These are phyloP conservation scores for Sakesphorus luctuosus DNA, from an alignment of 2,113 vertebrate species.

Conservation along the genomic window DNA sequence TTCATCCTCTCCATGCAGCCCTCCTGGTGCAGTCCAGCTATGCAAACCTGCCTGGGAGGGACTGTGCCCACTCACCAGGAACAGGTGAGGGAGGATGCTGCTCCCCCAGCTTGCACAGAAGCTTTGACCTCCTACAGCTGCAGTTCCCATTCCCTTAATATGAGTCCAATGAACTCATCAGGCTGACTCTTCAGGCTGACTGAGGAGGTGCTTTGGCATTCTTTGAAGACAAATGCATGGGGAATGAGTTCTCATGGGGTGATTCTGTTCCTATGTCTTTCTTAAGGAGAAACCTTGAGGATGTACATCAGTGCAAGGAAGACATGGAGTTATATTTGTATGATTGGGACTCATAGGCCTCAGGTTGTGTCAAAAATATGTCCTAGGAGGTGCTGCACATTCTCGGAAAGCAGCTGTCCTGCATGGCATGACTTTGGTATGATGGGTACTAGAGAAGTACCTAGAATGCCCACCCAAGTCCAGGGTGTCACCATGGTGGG, in stretches of 20 bases:
- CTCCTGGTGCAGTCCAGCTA: neutral
- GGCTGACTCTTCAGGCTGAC: neutral
- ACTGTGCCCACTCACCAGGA: neutral
- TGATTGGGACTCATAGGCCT: neutral
- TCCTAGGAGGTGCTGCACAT: neutral
- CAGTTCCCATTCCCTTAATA: neutral
- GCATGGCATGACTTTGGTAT: neutral
- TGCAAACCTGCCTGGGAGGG: neutral
- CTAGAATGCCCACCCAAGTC: neutral
- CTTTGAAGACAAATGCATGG: neutral
- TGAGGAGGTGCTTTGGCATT: neutral
- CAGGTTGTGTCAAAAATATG: neutral
- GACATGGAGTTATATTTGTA: neutral
- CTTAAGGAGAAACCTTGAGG: neutral
- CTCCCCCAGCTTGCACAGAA: neutral
- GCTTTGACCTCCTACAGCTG: neutral
- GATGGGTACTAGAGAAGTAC: neutral
- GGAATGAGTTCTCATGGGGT: neutral
- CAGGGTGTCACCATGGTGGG: neutral
- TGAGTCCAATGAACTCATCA: neutral
- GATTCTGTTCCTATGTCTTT: neutral
- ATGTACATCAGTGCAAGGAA: neutral
- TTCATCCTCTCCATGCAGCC: neutral
- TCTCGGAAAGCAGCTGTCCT: neutral
- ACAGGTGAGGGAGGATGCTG: neutral